These are phyloP conservation scores for Zygaena filipendulae DNA, from an alignment of 2,888 invertebrate species.

Conservation along the genomic window DNA sequence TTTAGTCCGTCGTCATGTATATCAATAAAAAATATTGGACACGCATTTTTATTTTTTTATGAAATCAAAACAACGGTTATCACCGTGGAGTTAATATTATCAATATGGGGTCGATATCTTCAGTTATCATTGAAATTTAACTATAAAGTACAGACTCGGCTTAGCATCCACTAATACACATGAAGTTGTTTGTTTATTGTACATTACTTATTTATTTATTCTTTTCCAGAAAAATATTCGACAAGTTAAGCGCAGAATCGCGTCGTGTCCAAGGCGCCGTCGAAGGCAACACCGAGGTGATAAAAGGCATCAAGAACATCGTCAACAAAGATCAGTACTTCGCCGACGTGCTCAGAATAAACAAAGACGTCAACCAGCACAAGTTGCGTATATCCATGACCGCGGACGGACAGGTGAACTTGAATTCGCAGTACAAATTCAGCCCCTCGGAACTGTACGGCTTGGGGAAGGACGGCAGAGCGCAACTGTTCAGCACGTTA, in stretches of 20 bases:
- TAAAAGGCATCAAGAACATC: conserved; percentile 60
- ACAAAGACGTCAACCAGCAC: conserved; percentile 62
- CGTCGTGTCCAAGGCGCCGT: conserved; percentile 51
- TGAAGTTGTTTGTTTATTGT: too few relatives aligned
- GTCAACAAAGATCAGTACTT: conserved; percentile 66
- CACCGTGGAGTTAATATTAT: too few relatives aligned
- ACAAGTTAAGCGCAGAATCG: conserved; percentile 66
- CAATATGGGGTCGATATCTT: too few relatives aligned
- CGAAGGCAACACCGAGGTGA: conserved; percentile 66
- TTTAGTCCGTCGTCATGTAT: too few relatives aligned
- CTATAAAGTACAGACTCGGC: too few relatives aligned
- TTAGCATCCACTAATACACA: too few relatives aligned
- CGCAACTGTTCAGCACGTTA: conserved; percentile 37
- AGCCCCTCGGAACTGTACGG: conserved; percentile 42
- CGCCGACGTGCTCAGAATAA: conserved; percentile 58
- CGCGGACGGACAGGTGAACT: conserved; percentile 47
- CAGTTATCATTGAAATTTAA: too few relatives aligned
- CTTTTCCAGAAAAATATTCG: conserved; percentile 65
- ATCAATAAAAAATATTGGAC: too few relatives aligned
- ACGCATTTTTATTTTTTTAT: too few relatives aligned
- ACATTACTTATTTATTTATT: too few relatives aligned
- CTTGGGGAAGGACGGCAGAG: conserved; percentile 35
- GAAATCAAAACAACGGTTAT: too few relatives aligned
- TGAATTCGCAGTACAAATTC: conserved; percentile 51
- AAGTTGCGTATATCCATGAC: conserved; percentile 59